phyloP scores from a whole-genome alignment of 2,797 vertebrate genomes.

The Falco cherrug region DNA sequence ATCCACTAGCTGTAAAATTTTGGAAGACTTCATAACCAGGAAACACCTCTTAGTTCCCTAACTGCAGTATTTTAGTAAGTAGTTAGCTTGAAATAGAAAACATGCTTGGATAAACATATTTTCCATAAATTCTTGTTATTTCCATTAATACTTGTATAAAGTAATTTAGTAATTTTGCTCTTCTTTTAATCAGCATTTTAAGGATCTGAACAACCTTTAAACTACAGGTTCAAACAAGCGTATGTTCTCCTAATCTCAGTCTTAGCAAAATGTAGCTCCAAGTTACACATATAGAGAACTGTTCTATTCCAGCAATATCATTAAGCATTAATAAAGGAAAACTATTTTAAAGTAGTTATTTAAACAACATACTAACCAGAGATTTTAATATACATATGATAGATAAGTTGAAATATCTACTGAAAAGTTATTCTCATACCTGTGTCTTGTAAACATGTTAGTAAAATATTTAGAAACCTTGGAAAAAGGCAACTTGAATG shows the following conservation, averaged over 20 bases:
- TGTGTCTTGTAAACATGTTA: background rate
- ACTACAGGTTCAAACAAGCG: background rate
- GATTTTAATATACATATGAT: background rate
- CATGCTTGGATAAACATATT: background rate
- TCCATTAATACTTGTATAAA: background rate
- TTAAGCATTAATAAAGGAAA: background rate
- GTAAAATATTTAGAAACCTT: background rate
- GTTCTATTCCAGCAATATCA: background rate
- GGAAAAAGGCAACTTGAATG: background rate
- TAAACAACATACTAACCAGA: background rate
- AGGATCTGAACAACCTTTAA: background rate
- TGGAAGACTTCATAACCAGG: background rate
- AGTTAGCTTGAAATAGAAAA: background rate
- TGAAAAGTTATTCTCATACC: background rate
- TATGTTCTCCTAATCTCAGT: background rate
- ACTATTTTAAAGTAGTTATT: background rate
- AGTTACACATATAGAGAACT: background rate
- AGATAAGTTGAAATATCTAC: background rate
- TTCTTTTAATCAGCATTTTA: background rate
- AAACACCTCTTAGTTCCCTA: background rate
- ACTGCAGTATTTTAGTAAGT: background rate
- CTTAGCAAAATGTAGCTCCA: background rate
- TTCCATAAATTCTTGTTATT: background rate
- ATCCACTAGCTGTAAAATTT: background rate
- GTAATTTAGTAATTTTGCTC: background rate